Evolutionary conservation across 2,113 vertebrate species (phyloP).

Genomic region (Sapayoa aenigma): DNA sequence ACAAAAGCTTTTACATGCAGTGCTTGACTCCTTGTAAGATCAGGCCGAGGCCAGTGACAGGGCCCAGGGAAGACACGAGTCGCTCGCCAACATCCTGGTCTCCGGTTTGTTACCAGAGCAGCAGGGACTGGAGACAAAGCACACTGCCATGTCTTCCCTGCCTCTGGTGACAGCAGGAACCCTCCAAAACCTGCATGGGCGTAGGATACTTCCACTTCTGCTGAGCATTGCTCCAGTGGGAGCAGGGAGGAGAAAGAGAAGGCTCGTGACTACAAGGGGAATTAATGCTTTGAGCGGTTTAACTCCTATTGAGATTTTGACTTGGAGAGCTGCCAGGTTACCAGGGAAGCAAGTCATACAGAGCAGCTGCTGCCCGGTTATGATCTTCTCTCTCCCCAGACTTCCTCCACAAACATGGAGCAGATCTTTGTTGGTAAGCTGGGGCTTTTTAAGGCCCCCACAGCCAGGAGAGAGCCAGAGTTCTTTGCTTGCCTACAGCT

Average conservation of each 20-base stretch:
- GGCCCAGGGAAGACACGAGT: not conserved
- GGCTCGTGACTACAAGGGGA: not conserved
- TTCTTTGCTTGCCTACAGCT: not conserved
- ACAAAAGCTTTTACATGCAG: not conserved
- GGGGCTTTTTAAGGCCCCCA: not conserved
- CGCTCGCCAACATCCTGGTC: fast-evolving
- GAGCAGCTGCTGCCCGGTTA: constrained; percentile 49
- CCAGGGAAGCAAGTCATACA: constrained; percentile 40
- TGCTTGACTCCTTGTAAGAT: not conserved
- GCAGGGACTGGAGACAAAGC: fast-evolving
- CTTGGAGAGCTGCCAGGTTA: constrained; percentile 58
- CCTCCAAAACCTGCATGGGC: not conserved
- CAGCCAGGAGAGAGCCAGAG: not conserved
- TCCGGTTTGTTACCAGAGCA: not conserved
- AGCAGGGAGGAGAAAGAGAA: not conserved
- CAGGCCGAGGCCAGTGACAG: not conserved
- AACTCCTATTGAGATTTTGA: not conserved
- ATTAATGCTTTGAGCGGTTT: not conserved
- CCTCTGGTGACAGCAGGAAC: not conserved
- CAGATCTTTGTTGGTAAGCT: not conserved
- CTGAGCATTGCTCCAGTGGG: not conserved
- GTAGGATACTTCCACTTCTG: not conserved
- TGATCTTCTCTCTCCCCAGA: constrained; percentile 11
- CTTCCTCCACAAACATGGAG: not conserved
- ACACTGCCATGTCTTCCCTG: fast-evolving